Evolutionary conservation across 2,113 vertebrate genomes (phyloP).

Genomic region (Bufo bufo): DNA sequence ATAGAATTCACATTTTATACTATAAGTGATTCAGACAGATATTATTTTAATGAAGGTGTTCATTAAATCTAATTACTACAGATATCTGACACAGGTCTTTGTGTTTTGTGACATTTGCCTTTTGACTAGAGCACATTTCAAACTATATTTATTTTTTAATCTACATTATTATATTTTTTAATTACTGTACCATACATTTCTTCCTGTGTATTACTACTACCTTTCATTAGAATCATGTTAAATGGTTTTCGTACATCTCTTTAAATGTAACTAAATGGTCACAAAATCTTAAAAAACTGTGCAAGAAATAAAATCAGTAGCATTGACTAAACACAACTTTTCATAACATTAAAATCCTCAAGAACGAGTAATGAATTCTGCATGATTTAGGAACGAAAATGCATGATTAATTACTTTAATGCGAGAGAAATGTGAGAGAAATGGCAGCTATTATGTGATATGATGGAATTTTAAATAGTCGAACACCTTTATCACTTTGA

Average conservation of each 20-base stretch:
- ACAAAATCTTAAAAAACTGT: not conserved
- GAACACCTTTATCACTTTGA: not conserved
- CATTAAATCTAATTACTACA: not conserved
- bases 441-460: not conserved
- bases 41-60: not conserved
- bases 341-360: not conserved
- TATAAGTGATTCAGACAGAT: not conserved
- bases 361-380: not conserved
- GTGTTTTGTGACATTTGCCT: not conserved
- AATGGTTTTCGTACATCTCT: no score
- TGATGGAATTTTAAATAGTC: not conserved
- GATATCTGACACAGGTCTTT: not conserved
- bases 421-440: not conserved
- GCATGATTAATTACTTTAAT: not conserved
- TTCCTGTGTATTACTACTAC: not conserved
- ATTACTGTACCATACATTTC: not conserved
- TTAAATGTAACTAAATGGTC: not conserved
- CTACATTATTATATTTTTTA: not conserved
- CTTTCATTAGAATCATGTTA: not conserved
- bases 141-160: not conserved
- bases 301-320: not conserved
- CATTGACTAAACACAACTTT: not conserved
- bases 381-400: not conserved
- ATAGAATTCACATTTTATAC: not conserved
- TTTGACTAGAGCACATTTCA: not conserved